These are phyloP conservation scores for Empidonax traillii DNA, from an alignment of 2,113 vertebrate genomes.

Conservation along the genomic window DNA sequence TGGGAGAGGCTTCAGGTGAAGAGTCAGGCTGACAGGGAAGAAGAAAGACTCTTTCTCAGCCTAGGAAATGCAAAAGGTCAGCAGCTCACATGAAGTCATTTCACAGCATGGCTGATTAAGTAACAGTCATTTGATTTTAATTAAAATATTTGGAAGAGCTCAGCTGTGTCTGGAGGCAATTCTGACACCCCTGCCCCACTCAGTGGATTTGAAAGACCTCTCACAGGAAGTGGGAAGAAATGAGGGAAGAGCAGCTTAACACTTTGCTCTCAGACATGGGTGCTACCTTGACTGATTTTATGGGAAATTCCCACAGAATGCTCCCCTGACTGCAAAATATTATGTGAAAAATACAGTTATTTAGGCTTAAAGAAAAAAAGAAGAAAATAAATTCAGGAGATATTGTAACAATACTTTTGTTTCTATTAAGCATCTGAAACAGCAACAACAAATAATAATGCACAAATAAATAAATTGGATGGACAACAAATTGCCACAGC, in stretches of 20 bases:
- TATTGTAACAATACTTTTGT: neutral
- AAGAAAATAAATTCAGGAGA: neutral
- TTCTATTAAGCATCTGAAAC: neutral
- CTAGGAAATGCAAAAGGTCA: neutral
- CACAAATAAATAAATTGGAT: neutral
- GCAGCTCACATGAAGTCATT: neutral
- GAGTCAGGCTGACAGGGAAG: neutral
- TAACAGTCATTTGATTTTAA: neutral
- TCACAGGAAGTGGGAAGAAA: neutral
- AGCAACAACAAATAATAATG: neutral
- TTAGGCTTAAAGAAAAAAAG: neutral
- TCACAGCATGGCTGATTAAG: neutral
- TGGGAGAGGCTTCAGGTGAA: rapidly evolving
- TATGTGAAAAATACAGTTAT: neutral
- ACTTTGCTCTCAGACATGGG: neutral
- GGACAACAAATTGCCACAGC: neutral
- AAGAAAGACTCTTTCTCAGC: neutral
- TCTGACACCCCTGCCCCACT: neutral
- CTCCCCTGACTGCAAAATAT: neutral
- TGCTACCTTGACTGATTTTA: neutral
- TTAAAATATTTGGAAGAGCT: neutral
- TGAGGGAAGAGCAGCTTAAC: neutral
- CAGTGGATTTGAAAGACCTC: neutral
- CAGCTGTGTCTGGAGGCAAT: neutral
- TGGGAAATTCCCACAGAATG: neutral